Evolutionary conservation across 1,140 invertebrate species (phyloP).

Genomic region (Drosophila athabasca): DNA sequence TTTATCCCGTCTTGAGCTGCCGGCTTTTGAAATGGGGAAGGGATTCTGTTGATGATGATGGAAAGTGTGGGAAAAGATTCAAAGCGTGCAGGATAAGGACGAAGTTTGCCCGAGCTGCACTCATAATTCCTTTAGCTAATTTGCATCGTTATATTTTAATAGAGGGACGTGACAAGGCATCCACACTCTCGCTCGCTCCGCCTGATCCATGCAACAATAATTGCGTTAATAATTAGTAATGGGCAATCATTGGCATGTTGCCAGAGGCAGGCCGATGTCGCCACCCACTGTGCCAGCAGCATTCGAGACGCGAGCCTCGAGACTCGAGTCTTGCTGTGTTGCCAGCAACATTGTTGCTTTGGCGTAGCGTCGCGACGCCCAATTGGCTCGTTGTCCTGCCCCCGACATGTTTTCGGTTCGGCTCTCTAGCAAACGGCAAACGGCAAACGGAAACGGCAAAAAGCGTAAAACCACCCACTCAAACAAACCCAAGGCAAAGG

Average conservation of each 20-base stretch:
- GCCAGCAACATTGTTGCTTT: conserved; percentile 19
- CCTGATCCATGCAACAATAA: conserved; percentile 48
- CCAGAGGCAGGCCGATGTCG: conserved; percentile 1
- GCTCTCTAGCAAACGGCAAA: too few species aligned
- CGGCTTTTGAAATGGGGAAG: not conserved
- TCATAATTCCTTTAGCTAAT: conserved; percentile 74
- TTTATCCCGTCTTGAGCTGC: conserved; percentile 7
- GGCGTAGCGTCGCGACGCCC: too few species aligned
- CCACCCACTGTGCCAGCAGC: not conserved
- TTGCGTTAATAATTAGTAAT: conserved; percentile 70
- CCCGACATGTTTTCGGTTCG: too few species aligned
- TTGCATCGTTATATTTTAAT: conserved; percentile 63
- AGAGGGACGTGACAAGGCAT: conserved; percentile 39
- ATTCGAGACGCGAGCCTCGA: too few species aligned
- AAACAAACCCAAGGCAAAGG: not conserved
- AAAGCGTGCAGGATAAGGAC: not conserved
- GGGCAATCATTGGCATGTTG: conserved; percentile 47
- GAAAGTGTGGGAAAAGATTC: conserved; percentile 47
- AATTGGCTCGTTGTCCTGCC: too few species aligned
- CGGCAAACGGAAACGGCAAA: too few species aligned
- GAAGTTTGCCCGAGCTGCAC: conserved; percentile 46
- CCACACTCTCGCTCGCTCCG: not conserved
- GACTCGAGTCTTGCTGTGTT: not conserved
- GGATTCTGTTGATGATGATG: conserved; percentile 36
- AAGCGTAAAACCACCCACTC: too few species aligned